Conservation (phyloP, 2,113 vertebrate species). For the Gavia stellata region DNA sequence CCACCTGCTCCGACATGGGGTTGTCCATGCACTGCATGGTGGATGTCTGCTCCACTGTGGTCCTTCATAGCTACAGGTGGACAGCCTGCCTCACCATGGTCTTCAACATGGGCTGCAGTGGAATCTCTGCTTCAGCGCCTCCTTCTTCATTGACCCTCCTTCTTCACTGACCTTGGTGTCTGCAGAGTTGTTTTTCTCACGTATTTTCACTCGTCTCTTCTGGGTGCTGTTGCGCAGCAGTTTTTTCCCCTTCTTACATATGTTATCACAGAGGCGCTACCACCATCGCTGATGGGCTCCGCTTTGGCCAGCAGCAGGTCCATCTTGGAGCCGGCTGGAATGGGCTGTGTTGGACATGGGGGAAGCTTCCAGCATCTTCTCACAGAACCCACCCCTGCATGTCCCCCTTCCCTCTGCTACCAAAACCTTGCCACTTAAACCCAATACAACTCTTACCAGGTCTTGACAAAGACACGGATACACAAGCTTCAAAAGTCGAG, state of each 20-base stretch:
- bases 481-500: background rate
- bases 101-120: background rate
- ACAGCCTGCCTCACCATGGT: background rate
- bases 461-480: background rate
- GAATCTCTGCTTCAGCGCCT: fast-evolving
- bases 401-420: fast-evolving
- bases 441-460: background rate
- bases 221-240: background rate
- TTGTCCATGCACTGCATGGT: too few species aligned
- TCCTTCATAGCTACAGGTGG: background rate
- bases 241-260: background rate
- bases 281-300: fast-evolving
- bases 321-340: background rate
- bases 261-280: background rate
- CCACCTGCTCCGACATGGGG: fast-evolving
- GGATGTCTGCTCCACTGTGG: background rate
- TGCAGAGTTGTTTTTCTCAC: background rate
- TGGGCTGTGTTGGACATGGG: fast-evolving
- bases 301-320: background rate
- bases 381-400: background rate
- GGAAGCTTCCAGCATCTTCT: background rate
- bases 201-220: background rate
- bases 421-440: background rate
- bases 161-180: background rate
- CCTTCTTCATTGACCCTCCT: background rate